Evolutionary conservation across 1,140 invertebrate genomes (phyloP).

Genomic region (Nasonia vitripennis): DNA sequence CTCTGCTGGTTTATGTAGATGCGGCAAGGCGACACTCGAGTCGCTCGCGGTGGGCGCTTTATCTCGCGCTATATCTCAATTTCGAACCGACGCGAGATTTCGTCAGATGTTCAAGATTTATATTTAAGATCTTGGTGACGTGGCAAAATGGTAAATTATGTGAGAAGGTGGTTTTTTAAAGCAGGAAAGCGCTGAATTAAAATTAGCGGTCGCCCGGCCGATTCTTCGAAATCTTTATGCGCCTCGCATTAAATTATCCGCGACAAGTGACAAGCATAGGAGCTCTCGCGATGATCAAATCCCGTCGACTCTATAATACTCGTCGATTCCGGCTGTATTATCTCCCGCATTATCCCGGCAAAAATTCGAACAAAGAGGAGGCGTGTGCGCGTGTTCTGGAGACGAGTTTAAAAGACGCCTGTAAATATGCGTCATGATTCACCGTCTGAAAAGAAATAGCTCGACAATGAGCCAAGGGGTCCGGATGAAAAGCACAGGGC

Average conservation of each 20-base stretch:
- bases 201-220: not conserved
- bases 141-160: slow-evolving; percentile 34
- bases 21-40: not conserved
- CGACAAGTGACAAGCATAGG: not conserved
- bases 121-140: slow-evolving; percentile 47
- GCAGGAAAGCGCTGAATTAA: slow-evolving; percentile 18
- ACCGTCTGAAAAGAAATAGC: not conserved
- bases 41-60: slow-evolving; percentile 15
- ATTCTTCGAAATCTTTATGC: slow-evolving; percentile 32
- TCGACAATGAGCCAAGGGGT: not conserved
- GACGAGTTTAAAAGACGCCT: not conserved
- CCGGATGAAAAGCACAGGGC: not conserved
- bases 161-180: slow-evolving; percentile 18
- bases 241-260: not conserved
- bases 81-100: slow-evolving; percentile 7
- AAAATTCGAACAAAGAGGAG: not conserved
- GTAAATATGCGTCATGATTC: slow-evolving; percentile 6
- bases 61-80: slow-evolving; percentile 50
- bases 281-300: not conserved
- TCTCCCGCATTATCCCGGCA: too few relatives aligned
- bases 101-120: slow-evolving; percentile 48
- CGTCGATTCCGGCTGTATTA: too few relatives aligned
- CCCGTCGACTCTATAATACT: too few relatives aligned
- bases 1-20: not conserved
- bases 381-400: not conserved